Base-by-base conservation (phyloP, 2,797 vertebrate species). In the Eleutherodactylus coqui region DNA sequence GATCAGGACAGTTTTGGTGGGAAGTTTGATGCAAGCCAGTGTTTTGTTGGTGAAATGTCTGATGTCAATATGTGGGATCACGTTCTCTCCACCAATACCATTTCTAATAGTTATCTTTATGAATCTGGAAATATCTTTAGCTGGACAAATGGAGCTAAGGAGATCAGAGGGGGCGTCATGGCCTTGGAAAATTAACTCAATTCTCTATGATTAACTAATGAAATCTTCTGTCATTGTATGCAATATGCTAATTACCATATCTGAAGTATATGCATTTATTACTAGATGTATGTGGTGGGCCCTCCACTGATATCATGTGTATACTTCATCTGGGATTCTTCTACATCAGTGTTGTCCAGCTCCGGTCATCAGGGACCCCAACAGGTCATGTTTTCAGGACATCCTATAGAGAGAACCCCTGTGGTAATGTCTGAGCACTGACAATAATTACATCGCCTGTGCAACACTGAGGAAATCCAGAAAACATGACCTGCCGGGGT, bases 1-100 rank as follows among this genome's bases (percentile, higher is more conserved):
- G 93, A 96, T 9, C 93, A 94, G 0, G 94, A 96, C 83, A 90
- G 90, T n/a, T 94, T 91, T 24, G 88, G 94, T 43, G 95, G 93
- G n/a, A n/a, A n/a, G n/a, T 92, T 95, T 0, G 91, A 96, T 0
- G 45, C 72, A 14, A 16, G 49, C 36, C 92, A 95, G 89, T 94
- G 93, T 89, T 95, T 95, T 0, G 84, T 93, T 0, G 95, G 95
- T 0, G 95, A 96, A 88, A 90, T 96, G 62, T 92, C 92, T 0
- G 93, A 95, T 0, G 88, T 96, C 76, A 92, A 93, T 49, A 92
- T 96, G 94, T 95, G 95, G 95, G 94, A 96, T 88, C 85, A 0
- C 0, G 92, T 93, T 29, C 89, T 95, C 24, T 24, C 21, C 14
- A 17, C 69, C 29, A 14, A 55, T 5, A 24, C 51, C 24, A 55